Evolutionary conservation across 2,113 vertebrate species (phyloP), one percentile per base, ranked within the genome.

Genomic region (Engraulis encrasicolus): DNA sequence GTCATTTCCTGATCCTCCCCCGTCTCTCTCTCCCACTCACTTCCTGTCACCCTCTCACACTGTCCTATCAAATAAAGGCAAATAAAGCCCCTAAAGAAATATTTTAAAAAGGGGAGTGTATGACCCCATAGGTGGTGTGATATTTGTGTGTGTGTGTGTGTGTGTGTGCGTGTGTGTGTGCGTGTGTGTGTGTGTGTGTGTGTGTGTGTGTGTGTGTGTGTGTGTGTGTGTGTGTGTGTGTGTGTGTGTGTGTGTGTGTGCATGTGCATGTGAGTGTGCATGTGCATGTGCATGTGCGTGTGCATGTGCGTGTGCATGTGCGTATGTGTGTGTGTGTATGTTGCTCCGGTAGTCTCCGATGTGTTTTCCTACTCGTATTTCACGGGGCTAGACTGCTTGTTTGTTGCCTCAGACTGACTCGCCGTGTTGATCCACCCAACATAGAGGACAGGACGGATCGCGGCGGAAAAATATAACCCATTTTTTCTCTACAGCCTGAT

Each of bases 301-400:
- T 54, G 52, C 19, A 19, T 52, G 50, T 52, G 15, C 20, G 50
- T 52, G 7, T 52, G 50, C 4, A 3, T 14, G 1, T 52, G 50
- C 20, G 50, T 52, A 19, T 52, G 17, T 52, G 50, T 18, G 52
- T 2, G 52, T 58, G 52, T 2, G 77, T 81, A 85, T 82, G 78
- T 83, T 86, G 34, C 81, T 77, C 85, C 38, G 66, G 87, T 89
- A 91, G 90, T 85, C 86, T 86, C 81, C 82, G 84, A 89, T 91
- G 92, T 93, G 92, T 92, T 89, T 92, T 91, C 80, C 86, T 84
- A 85, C 87, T 93, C 90, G 40, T 91, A 92, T 94, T 93, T 93
- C 92, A 94, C 80, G 82, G 85, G 80, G 80, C 88, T n/a, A 88
- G 91, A 90, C 85, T 79, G 82, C 87, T 91, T 93, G 92, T 93